These are phyloP conservation scores for Bryconaethiops microstoma DNA, from an alignment of 2,797 vertebrate genomes.

Conservation along the genomic window DNA sequence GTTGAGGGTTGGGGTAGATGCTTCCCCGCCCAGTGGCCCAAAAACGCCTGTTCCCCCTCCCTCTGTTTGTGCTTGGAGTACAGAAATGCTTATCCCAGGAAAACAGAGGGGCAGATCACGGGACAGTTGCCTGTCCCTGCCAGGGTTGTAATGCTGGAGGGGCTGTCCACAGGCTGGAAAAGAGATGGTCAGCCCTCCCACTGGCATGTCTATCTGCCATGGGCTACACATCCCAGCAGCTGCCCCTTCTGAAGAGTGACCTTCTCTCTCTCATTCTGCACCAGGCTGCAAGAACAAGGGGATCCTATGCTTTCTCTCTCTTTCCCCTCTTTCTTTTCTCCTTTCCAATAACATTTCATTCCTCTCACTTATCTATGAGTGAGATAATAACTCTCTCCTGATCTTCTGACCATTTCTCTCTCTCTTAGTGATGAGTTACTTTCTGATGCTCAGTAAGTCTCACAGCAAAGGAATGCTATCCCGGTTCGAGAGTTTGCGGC, in stretches of 20 bases:
- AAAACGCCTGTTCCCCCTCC: slow-evolving; percentile 31
- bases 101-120: slow-evolving; percentile 49
- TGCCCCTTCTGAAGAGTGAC: slow-evolving; percentile 24
- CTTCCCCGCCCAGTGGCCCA: slow-evolving; percentile 17
- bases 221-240: slow-evolving; percentile 38
- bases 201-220: slow-evolving; percentile 35
- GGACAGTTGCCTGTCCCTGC: slow-evolving; percentile 21
- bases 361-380: not conserved
- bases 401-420: not conserved
- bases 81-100: slow-evolving; percentile 36
- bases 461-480: slow-evolving; percentile 83
- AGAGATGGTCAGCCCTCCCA: slow-evolving; percentile 44
- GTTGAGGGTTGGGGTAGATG: not conserved
- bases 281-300: slow-evolving; percentile 5
- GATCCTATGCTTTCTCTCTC: not conserved
- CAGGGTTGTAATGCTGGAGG: slow-evolving; percentile 36
- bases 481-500: slow-evolving; percentile 87
- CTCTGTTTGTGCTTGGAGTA: slow-evolving; percentile 31
- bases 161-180: slow-evolving; percentile 47
- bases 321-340: not conserved
- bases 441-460: slow-evolving; percentile 88
- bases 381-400: not conserved
- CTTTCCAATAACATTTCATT: slow-evolving; percentile 44
- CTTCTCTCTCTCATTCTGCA: slow-evolving; percentile 23
- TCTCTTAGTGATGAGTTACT: slow-evolving; percentile 87